A percentile compares a stretch with the other conserved stretches of the same genome.
Conservation (phyloP, 2,797 vertebrate genomes). For the Danionella dracula region DNA sequence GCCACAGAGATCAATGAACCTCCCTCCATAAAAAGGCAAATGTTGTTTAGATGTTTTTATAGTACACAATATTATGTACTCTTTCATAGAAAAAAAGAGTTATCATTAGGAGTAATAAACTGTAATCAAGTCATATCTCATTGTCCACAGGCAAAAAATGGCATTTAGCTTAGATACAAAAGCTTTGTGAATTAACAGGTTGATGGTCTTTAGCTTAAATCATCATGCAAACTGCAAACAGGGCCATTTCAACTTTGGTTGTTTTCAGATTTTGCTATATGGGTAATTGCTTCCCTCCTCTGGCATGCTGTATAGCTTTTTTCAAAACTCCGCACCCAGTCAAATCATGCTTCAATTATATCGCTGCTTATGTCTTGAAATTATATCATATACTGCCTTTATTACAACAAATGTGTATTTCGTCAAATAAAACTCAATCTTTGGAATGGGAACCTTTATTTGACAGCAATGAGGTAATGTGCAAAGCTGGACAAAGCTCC, state of each 20-base stretch:
- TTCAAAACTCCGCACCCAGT: conserved; percentile 44
- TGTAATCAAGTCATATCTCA: conserved; percentile 17
- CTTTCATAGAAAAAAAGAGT: too few relatives aligned
- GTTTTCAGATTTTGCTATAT: conserved; percentile 25
- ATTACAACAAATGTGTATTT: conserved; percentile 54
- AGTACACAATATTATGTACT: too few relatives aligned
- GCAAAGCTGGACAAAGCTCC: conserved; percentile 18
- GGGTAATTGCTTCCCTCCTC: conserved; percentile 41
- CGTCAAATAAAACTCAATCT: conserved; percentile 47
- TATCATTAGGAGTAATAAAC: too few relatives aligned
- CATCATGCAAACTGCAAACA: conserved; percentile 44
- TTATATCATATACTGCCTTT: conserved; percentile 48
- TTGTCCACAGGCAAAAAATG: conserved; percentile 23
- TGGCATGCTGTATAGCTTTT: conserved; percentile 44
- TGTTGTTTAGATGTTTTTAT: too few relatives aligned
- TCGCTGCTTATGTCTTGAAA: conserved; percentile 49
- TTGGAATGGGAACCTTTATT: conserved; percentile 41
- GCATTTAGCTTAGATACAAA: conserved; percentile 41
- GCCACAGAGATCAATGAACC: too few relatives aligned
- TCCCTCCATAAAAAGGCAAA: too few relatives aligned
- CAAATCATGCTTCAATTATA: conserved; percentile 55
- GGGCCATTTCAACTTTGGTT: conserved; percentile 29
- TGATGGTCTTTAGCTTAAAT: conserved; percentile 39
- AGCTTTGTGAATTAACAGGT: conserved; percentile 40
- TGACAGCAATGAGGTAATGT: conserved; percentile 32